Conservation (phyloP, 2,113 vertebrate genomes). For the Phylloscopus whistleri region DNA sequence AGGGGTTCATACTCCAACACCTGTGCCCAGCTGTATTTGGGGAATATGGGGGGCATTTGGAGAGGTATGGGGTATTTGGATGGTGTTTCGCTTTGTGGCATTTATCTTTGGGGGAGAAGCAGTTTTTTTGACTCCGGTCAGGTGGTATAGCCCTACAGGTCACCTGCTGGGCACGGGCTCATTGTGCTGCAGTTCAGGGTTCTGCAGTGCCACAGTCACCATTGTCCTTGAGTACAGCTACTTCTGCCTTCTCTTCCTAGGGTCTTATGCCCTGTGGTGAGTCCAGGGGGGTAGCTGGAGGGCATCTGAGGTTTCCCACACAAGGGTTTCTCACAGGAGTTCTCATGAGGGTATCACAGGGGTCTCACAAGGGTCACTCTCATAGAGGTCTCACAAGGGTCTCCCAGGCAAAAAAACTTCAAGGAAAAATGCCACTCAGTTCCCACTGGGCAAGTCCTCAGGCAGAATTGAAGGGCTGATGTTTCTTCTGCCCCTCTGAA, state of each 20-base stretch:
- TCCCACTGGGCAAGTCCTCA: not conserved
- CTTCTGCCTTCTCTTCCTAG: not conserved
- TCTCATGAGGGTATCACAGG: not conserved
- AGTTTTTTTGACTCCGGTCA: not conserved
- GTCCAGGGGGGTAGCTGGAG: not conserved
- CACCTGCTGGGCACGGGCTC: not conserved
- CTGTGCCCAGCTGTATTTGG: not conserved
- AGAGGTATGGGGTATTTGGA: not conserved
- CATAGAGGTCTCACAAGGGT: not conserved
- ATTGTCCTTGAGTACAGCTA: not conserved
- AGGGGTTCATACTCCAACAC: not conserved
- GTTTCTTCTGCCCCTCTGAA: not conserved
- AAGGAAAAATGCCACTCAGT: not conserved
- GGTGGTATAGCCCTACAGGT: not conserved
- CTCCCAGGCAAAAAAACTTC: not conserved
- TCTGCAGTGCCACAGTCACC: not conserved
- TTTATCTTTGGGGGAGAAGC: not conserved
- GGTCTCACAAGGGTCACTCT: not conserved
- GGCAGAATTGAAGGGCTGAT: not conserved
- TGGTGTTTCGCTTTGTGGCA: not conserved
- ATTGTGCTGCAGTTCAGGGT: not conserved
- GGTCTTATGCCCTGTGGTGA: not conserved
- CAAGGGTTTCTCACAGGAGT: not conserved
- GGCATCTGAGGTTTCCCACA: not conserved
- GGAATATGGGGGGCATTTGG: not conserved